phyloP scores from a whole-genome alignment of 2,113 vertebrate species.

The Oncorhynchus keta region DNA sequence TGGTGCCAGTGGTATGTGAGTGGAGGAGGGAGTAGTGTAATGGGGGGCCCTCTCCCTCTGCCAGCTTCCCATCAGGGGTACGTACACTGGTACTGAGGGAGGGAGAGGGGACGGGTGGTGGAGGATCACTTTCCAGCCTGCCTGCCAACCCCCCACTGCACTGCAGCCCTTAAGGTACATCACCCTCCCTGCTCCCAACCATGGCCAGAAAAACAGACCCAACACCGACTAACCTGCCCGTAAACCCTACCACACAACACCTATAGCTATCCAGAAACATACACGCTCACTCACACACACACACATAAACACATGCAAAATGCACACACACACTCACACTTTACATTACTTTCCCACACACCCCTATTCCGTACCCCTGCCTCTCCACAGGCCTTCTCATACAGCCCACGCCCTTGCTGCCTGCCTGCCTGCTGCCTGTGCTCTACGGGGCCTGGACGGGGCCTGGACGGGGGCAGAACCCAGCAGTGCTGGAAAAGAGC shows the following conservation, averaged over 20 bases:
- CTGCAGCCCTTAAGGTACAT: not conserved
- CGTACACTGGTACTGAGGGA: not conserved
- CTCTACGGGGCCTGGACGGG: not conserved
- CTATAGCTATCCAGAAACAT: not conserved
- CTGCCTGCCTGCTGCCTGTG: not conserved
- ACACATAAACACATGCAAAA: not conserved
- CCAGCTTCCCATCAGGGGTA: conserved; percentile 9
- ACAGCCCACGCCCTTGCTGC: not conserved
- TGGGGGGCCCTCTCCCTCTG: conserved; percentile 2
- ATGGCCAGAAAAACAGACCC: conserved; percentile 1
- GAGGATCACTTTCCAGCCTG: conserved; percentile 11
- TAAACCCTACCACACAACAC: not conserved
- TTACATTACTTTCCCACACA: not conserved
- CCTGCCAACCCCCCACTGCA: conserved; percentile 4
- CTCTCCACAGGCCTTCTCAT: not conserved
- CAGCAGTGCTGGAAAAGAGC: conserved; percentile 14
- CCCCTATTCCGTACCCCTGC: not conserved
- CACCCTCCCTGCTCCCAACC: not conserved
- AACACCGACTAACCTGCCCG: not conserved
- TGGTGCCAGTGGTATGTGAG: conserved; percentile 39
- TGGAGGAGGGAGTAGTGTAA: not conserved
- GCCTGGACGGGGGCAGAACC: not conserved
- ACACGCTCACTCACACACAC: not conserved
- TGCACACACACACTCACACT: not conserved
- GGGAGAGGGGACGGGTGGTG: not conserved